These are phyloP conservation scores for Ictalurus furcatus DNA, from an alignment of 2,113 vertebrate genomes.

Conservation along the genomic window DNA sequence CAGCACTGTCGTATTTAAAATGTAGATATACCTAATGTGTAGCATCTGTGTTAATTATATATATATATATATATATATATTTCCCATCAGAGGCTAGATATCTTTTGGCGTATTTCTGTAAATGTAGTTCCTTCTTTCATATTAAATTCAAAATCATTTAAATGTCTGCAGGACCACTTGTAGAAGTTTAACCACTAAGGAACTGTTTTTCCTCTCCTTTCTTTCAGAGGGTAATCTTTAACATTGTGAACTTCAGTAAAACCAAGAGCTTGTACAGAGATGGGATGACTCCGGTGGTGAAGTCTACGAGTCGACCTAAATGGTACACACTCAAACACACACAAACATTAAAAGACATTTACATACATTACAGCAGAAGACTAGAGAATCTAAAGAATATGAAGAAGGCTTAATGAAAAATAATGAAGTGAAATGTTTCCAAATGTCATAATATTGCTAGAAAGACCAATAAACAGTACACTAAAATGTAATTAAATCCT, in stretches of 20 bases:
- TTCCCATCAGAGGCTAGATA: constrained; percentile 19
- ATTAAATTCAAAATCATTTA: constrained; percentile 16
- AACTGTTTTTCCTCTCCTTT: constrained; percentile 45
- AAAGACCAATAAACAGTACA: neutral
- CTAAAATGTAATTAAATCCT: neutral
- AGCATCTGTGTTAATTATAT: constrained; percentile 29
- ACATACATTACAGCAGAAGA: neutral
- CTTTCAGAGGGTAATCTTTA: constrained; percentile 95
- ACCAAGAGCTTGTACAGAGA: constrained; percentile 98
- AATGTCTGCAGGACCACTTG: neutral
- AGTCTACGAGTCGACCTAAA: constrained; percentile 93
- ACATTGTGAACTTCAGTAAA: constrained; percentile 98
- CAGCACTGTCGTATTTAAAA: neutral
- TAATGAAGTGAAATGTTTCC: neutral
- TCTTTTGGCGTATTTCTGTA: constrained; percentile 12
- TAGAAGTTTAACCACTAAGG: neutral
- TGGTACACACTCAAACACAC: constrained; percentile 74
- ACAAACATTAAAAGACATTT: neutral
- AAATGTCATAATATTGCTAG: neutral
- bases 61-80: neutral
- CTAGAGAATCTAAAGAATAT: neutral
- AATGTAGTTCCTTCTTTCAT: constrained; percentile 10
- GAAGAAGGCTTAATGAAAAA: neutral
- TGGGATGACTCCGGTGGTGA: constrained; percentile 96
- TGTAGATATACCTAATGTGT: constrained; percentile 15